Conservation (phyloP, 1,140 invertebrate genomes). For the Popillia japonica region DNA sequence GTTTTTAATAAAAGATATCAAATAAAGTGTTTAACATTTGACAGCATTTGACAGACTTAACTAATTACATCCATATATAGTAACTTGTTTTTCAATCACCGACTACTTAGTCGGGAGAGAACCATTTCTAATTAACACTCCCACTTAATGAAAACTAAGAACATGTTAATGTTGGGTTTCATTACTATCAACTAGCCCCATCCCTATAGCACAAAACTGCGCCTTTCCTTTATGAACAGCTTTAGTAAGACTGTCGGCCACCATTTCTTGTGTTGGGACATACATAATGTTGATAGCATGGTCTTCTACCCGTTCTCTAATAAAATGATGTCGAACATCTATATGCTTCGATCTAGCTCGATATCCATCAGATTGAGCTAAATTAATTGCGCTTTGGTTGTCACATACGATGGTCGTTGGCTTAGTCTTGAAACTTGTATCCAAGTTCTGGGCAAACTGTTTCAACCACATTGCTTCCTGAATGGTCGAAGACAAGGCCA, state of each 20-base stretch:
- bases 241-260: neutral
- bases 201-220: neutral
- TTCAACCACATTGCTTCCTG: neutral
- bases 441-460: neutral
- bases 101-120: no score
- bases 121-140: no score
- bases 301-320: neutral
- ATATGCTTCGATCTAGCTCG: neutral
- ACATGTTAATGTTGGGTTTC: neutral
- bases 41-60: no score
- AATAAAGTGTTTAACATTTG: no score
- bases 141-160: neutral
- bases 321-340: neutral
- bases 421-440: neutral
- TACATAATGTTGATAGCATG: neutral
- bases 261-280: neutral
- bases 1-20: no score
- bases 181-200: neutral
- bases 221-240: neutral
- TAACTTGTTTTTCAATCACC: no score
- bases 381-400: neutral
- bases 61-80: no score
- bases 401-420: neutral
- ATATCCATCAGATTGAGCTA: neutral
- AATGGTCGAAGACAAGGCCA: conserved; percentile 50